Percentiles rank a stretch among this genome's conserved stretches.
These are phyloP conservation scores for Carcharodon carcharias DNA, from an alignment of 2,797 vertebrate genomes.

Conservation along the genomic window DNA sequence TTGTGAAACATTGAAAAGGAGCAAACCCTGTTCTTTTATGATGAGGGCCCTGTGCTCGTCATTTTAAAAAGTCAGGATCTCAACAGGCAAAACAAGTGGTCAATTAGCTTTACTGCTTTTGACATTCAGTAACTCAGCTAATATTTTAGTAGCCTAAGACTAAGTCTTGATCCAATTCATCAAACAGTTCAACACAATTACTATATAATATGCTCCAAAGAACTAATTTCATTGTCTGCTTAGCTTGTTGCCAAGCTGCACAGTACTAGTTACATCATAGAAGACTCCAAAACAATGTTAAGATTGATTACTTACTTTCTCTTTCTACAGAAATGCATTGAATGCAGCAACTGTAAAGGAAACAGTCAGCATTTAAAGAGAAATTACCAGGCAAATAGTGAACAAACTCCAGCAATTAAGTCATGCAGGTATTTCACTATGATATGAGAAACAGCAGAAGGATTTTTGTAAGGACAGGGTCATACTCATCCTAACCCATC, in stretches of 20 bases:
- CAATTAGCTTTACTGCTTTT: not conserved
- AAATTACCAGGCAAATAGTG: constrained; percentile 23
- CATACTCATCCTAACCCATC: not conserved
- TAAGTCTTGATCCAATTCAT: too few relatives aligned
- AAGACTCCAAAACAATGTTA: not conserved
- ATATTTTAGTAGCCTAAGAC: not conserved
- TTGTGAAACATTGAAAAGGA: not conserved
- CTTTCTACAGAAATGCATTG: constrained; percentile 20
- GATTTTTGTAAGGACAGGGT: too few relatives aligned
- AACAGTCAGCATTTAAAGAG: not conserved
- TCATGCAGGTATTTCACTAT: constrained; percentile 8
- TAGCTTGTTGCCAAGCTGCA: not conserved
- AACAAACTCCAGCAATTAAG: constrained; percentile 24
- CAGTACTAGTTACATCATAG: not conserved
- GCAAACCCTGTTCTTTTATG: not conserved
- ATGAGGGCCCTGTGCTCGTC: not conserved
- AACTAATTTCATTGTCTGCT: not conserved
- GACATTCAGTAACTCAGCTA: not conserved
- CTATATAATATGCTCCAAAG: not conserved
- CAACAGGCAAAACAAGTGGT: not conserved
- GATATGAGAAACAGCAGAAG: not conserved
- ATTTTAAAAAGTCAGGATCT: not conserved
- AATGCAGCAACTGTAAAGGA: constrained; percentile 17
- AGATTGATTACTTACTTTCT: not conserved
- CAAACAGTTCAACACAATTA: too few relatives aligned